A percentile compares a stretch with the other conserved stretches of the same genome.
Conservation (phyloP, 2,113 vertebrate species). For the Myocastor coypus region DNA sequence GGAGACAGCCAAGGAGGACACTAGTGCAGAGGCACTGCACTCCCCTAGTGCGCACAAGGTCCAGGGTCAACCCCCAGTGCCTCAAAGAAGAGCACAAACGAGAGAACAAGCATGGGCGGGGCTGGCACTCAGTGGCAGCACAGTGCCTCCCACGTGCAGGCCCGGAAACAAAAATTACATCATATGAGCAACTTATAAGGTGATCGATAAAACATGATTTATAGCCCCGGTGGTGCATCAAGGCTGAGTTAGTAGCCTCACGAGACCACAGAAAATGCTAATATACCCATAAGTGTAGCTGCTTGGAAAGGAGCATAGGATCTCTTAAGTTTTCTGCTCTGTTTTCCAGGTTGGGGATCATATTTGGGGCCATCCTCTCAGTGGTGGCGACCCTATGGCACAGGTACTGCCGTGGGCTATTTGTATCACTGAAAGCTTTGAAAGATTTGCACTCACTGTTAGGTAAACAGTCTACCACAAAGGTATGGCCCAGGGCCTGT, state of each 20-base stretch:
- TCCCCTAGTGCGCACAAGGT: too few species aligned
- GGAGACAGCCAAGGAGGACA: neutral
- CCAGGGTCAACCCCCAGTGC: too few species aligned
- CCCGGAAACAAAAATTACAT: too few species aligned
- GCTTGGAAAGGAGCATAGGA: constrained; percentile 1
- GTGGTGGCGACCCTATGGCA: neutral
- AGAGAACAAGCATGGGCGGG: too few species aligned
- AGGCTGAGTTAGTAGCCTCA: neutral
- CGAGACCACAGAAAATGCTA: constrained; percentile 3
- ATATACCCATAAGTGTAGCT: neutral
- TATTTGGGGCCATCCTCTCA: neutral
- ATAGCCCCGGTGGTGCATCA: constrained; percentile 13
- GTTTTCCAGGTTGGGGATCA: neutral
- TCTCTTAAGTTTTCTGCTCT: neutral
- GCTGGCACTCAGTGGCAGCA: too few species aligned
- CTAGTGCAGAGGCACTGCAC: neutral
- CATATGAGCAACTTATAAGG: neutral
- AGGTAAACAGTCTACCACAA: neutral
- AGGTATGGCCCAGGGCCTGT: neutral
- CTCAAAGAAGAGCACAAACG: too few species aligned
- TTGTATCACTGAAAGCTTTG: too few species aligned
- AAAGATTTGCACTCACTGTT: neutral
- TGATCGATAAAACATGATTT: neutral
- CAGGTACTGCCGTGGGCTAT: neutral
- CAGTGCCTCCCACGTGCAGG: too few species aligned